Base-by-base conservation (phyloP, 2,888 invertebrate genomes). In the Chalcis sispes region DNA sequence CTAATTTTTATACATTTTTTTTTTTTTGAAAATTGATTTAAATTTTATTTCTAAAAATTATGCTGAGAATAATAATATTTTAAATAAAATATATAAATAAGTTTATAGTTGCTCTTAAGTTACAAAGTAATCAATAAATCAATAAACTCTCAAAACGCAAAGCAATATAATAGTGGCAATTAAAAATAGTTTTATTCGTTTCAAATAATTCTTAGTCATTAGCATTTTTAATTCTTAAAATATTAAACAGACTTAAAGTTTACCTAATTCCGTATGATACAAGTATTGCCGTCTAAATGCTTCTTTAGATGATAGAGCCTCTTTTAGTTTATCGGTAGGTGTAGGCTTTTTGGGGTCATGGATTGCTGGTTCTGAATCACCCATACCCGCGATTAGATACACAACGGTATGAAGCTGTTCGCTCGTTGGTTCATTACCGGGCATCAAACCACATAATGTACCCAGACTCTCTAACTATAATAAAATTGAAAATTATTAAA, bases 321-420 rank as follows among this genome's bases (percentile, higher is more conserved):
- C 95, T 86, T 97, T 96, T 10, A 98, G 90, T 85, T 95, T 93
- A 82, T 96, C 96, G 0, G 96, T 94, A 0, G 97, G 94, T 1
- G 92, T 91, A 2, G 90, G 92, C 4, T 92, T 89, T 50, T 89
- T 82, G 8, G 85, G 80, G 69, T 88, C 80, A 15, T 86, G 83
- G 42, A 50, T 61, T 50, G 81, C 48, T 5, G 89, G 87, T 65
- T 93, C 91, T 0, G 92, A 92, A 88, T 96, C 95, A 0, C 96
- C 95, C 93, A 98, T 96, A 0, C 98, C 98, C 0, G 97, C 94
- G 0, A 96, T 95, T 13, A 98, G 90, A 86, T 95, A 95, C 27
- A 98, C 96, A 0, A 98, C 97, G 48, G 94, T 92, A 84, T 97
- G 97, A 4, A 98, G 90, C 87, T 98, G 97, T 83, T 95, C 95